These are phyloP conservation scores for Erebia epiphron DNA, from an alignment of 2,888 invertebrate genomes.

Conservation along the genomic window DNA sequence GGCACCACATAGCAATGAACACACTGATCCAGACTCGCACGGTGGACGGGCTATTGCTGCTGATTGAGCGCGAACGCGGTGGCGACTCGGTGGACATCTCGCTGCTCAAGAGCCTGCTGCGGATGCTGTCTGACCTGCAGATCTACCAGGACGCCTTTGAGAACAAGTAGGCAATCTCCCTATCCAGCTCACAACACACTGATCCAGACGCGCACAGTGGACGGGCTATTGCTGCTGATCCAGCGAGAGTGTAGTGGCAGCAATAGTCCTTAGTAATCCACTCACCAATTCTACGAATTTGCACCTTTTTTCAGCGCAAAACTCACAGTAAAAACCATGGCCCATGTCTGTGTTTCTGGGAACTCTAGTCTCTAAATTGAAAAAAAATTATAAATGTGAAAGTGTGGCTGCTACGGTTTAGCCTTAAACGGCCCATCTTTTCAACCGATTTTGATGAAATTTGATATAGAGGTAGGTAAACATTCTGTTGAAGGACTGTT, in stretches of 20 bases:
- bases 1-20: constrained; percentile 95
- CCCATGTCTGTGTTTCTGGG: no score
- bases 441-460: no score
- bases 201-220: constrained; percentile 96
- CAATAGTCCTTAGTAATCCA: no score
- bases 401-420: no score
- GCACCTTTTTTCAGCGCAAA: no score
- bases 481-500: no score
- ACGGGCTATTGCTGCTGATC: constrained; percentile 95
- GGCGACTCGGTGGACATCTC: constrained; percentile 97
- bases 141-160: constrained; percentile 96
- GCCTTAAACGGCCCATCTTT: no score
- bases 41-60: constrained; percentile 94
- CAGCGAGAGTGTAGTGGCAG: constrained; percentile 95
- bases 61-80: constrained; percentile 96
- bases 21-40: constrained; percentile 95
- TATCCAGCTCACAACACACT: constrained; percentile 83
- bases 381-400: no score
- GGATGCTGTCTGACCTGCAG: constrained; percentile 98
- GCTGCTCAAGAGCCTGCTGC: constrained; percentile 94
- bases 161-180: constrained; percentile 83
- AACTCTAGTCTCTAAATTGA: no score
- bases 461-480: no score
- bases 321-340: no score
- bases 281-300: no score